phyloP scores from a whole-genome alignment of 2,797 vertebrate species.

The Clamator glandarius region DNA sequence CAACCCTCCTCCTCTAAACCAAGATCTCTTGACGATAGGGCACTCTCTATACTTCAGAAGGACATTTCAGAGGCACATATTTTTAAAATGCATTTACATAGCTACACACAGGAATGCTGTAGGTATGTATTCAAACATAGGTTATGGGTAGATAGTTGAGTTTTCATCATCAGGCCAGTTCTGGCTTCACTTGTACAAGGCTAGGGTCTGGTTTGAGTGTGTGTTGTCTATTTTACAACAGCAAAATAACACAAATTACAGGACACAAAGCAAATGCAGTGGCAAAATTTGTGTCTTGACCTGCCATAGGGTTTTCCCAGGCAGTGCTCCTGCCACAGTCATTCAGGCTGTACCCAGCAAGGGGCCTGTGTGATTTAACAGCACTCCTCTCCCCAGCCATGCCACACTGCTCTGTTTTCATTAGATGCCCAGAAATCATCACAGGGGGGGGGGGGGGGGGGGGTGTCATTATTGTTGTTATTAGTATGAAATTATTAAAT shows the following conservation, averaged over 20 bases:
- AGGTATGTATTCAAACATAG: not conserved
- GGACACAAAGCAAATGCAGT: not conserved
- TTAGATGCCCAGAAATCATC: not conserved
- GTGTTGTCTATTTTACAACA: not conserved
- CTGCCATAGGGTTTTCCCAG: not conserved
- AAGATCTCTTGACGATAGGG: conserved; percentile 43
- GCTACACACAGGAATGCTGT: not conserved
- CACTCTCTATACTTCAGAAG: not conserved
- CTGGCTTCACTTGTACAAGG: not conserved
- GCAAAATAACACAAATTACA: not conserved
- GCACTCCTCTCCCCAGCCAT: not conserved
- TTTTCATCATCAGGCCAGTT: not conserved
- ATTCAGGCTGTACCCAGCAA: not conserved
- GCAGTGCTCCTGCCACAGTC: not conserved
- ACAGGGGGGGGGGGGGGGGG: no score
- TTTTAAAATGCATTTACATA: not conserved
- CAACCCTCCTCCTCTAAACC: conserved; percentile 52
- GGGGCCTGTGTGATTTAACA: not conserved
- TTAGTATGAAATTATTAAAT: not conserved
- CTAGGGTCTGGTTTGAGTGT: not conserved
- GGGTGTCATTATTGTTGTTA: not conserved
- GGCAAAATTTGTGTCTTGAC: not conserved
- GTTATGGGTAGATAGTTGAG: not conserved
- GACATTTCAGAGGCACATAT: not conserved
- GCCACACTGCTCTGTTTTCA: not conserved